Conservation (phyloP, 1,140 invertebrate species). For the Micrasema longulum region DNA sequence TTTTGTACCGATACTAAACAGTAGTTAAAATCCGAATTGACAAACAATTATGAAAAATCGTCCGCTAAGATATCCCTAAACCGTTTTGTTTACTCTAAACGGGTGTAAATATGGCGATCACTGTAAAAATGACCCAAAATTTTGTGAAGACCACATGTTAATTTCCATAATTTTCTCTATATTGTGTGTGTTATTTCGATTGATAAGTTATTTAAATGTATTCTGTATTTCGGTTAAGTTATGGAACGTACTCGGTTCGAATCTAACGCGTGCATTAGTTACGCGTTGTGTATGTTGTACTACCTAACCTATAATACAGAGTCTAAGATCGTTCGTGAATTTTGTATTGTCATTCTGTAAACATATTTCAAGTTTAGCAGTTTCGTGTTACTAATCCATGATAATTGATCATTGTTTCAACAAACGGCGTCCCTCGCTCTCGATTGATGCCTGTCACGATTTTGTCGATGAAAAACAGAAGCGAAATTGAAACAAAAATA, state of each 20-base stretch:
- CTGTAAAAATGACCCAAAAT: neutral
- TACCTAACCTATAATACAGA: constrained; percentile 32
- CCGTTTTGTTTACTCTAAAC: neutral
- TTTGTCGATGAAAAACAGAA: constrained; percentile 14
- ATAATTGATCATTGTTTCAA: constrained; percentile 27
- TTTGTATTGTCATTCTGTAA: constrained; percentile 40
- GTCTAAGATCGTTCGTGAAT: constrained; percentile 22
- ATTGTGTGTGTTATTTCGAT: constrained; percentile 10
- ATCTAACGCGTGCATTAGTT: neutral
- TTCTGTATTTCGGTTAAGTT: neutral
- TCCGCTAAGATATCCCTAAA: neutral
- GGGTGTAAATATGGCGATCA: constrained; percentile 2
- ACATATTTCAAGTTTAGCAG: constrained; percentile 30
- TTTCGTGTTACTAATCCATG: constrained; percentile 26
- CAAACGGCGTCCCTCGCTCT: constrained; percentile 9
- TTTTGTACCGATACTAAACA: constrained; percentile 56
- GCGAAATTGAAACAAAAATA: constrained; percentile 16
- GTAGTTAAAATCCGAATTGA: neutral
- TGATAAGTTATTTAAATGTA: constrained; percentile 8
- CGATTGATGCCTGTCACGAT: constrained; percentile 17
- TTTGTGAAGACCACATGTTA: constrained; percentile 37
- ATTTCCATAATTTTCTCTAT: constrained; percentile 25
- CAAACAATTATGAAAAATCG: neutral
- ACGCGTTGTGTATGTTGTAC: neutral
- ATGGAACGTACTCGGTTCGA: neutral